Evolutionary conservation across 2,888 invertebrate species (phyloP), one percentile per base, ranked within the genome.

Genomic region (Nomada fabriciana): DNA sequence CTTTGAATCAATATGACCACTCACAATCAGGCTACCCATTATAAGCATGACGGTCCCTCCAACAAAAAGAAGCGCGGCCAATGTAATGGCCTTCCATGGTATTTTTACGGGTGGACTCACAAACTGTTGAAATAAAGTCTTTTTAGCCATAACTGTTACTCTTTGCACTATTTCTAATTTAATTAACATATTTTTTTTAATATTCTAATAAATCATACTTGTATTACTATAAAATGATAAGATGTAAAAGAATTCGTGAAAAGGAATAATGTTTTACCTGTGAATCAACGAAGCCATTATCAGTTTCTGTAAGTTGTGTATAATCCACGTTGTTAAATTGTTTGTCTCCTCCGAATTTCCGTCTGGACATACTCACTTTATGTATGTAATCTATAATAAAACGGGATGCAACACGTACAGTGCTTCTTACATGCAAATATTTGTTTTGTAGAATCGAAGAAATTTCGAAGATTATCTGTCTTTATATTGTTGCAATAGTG

Each of bases 81-180:
- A 94, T 10, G 95, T 93, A 68, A 98, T 97, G 0, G 98, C 97
- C 94, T 97, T 97, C 96, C 97, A 98, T 63, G 98, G 98, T 89
- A 98, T 95, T 93, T 96, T 96, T 53, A 96, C 95, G 1, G 96
- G 95, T 77, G 96, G 96, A 65, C 94, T 93, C 81, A 95, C 94
- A 91, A 97, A 97, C 93, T 97, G 76, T 18, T 74, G 73, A 47
- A 61, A 29, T 36, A 15, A 76, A 52, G 13, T 20, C 2, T 13
- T 43, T 23, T 63, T 65, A 55, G 52, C 57, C 29, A 47, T 3
- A 25, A 18, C 5, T n/a, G 13, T 65, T 72, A 18, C 23, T 52
- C 23, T 47, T 25, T 75, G 61, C 52, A 64, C 47, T 53, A 43
- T n/a, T 57, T 42, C 13, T 0, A 25, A 36, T 53, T 3, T n/a